Evolutionary conservation across 2,888 invertebrate genomes (phyloP), one percentile per base, ranked within the genome.

Genomic region (Brenthis ino): DNA sequence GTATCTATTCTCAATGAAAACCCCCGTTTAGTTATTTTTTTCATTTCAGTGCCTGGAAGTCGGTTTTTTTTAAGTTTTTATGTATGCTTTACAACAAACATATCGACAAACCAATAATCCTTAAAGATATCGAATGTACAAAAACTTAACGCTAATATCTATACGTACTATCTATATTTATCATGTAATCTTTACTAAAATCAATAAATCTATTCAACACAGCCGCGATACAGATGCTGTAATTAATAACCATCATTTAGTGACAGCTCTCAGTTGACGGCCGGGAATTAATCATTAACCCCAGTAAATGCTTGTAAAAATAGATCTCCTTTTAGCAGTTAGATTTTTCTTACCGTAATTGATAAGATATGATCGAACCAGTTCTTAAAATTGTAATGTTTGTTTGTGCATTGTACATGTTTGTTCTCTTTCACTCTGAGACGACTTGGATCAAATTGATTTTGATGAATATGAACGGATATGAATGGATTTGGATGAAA

Each of bases 181-280:
- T 14, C 58, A n/a, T 12, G 6, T 16, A 16, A 63, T 33, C 8
- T 16, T 51, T 51, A 4, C 33, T 53, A 63, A 33, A 51, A 63
- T 63, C 33, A 53, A 63, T 61, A 51, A 53, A 61, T 53, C 48
- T 58, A 24, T 24, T n/a, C 33, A 12, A 51, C 16, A 28, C 53
- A 37, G 13, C 37, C 53, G 61, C 20, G 61, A 37, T 20, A 14
- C 61, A 63, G 37, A 63, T 63, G 61, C 33, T 50, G 53, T 51
- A 37, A 63, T 63, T 37, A 63, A 63, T 63, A 53, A 53, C 61
- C 14, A 63, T 53, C 53, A 37, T 43, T 63, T 63, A 63, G 61
- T 43, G 20, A 33, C 13, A 13, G 61, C 37, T 53, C n/a, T 51
- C 53, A 53, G 61, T 14, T 5, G 37, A 53, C 50, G n/a, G 51